Percentiles rank a stretch among this genome's conserved stretches.
phyloP scores from a whole-genome alignment of 1,140 invertebrate species.

The Aphaenogaster rudis region DNA sequence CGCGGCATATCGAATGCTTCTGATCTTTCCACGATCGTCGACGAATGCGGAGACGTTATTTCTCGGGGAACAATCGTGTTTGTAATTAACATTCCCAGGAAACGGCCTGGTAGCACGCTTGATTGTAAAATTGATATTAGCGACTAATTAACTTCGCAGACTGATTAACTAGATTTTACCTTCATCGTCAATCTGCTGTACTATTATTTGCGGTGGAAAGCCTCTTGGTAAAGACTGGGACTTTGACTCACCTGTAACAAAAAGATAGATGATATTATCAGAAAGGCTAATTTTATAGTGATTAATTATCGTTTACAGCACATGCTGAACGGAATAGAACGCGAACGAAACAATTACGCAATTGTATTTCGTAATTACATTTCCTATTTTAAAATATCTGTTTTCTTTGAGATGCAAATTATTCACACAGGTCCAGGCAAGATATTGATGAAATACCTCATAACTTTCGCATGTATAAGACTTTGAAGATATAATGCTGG shows the following conservation, averaged over 20 bases:
- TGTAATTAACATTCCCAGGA: slow-evolving; percentile 64
- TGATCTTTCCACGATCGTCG: slow-evolving; percentile 59
- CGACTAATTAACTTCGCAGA: slow-evolving; percentile 33
- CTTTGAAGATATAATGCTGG: not conserved
- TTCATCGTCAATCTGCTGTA: slow-evolving; percentile 76
- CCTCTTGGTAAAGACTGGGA: slow-evolving; percentile 86
- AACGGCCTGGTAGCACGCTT: not conserved
- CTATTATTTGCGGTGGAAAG: slow-evolving; percentile 81
- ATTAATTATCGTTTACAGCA: slow-evolving; percentile 16
- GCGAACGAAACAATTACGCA: not conserved
- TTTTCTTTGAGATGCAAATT: not conserved
- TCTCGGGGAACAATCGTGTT: slow-evolving; percentile 66
- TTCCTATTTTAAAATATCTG: not conserved
- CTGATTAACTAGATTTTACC: slow-evolving; percentile 77
- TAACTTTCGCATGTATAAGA: not conserved
- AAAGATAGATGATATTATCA: slow-evolving; percentile 66
- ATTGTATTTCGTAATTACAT: not conserved
- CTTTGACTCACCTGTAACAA: slow-evolving; percentile 87
- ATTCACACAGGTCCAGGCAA: not conserved
- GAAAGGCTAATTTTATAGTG: not conserved
- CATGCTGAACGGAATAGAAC: not conserved
- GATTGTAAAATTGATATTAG: slow-evolving; percentile 65
- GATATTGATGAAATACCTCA: not conserved
- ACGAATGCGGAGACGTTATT: slow-evolving; percentile 25
- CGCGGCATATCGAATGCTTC: slow-evolving; percentile 23